These are phyloP conservation scores for Monopis laevigella DNA, from an alignment of 2,888 invertebrate species.

Conservation along the genomic window DNA sequence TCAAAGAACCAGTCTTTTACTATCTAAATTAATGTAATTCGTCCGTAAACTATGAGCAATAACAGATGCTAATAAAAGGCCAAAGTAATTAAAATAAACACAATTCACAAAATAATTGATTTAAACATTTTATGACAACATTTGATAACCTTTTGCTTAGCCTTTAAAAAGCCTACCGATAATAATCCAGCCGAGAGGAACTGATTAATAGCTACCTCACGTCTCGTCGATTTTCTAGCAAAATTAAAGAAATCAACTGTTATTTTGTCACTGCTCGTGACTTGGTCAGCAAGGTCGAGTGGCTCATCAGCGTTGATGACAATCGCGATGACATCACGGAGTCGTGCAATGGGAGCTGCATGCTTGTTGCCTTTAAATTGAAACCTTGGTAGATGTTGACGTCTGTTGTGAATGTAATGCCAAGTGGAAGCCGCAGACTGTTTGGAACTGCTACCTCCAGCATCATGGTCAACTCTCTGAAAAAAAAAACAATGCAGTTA, in stretches of 20 bases:
- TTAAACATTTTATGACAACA: neutral
- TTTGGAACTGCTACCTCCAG: no score
- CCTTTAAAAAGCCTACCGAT: slow-evolving; percentile 8
- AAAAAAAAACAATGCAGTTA: no score
- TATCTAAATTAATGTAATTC: neutral
- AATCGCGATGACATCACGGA: slow-evolving; percentile 43
- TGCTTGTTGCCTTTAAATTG: slow-evolving; percentile 8
- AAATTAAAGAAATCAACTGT: slow-evolving; percentile 48
- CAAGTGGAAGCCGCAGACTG: no score
- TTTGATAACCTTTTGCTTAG: slow-evolving; percentile 6
- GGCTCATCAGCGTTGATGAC: slow-evolving; percentile 36
- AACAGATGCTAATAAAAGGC: neutral
- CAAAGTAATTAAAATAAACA: neutral
- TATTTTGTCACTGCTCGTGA: slow-evolving; percentile 57
- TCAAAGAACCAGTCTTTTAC: neutral
- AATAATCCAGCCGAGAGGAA: slow-evolving; percentile 10
- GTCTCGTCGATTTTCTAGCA: slow-evolving; percentile 39
- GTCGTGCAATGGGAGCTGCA: slow-evolving; percentile 28
- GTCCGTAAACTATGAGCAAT: neutral
- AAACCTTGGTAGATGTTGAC: slow-evolving; percentile 5
- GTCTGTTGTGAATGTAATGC: neutral
- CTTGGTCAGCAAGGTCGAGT: slow-evolving; percentile 37
- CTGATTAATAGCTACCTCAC: slow-evolving; percentile 38
- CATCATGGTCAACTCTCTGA: no score
- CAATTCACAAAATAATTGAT: neutral